Percentiles rank a stretch among this genome's conserved stretches.
phyloP scores from a whole-genome alignment of 2,113 vertebrate species.

The Cranoglanis bouderius region DNA sequence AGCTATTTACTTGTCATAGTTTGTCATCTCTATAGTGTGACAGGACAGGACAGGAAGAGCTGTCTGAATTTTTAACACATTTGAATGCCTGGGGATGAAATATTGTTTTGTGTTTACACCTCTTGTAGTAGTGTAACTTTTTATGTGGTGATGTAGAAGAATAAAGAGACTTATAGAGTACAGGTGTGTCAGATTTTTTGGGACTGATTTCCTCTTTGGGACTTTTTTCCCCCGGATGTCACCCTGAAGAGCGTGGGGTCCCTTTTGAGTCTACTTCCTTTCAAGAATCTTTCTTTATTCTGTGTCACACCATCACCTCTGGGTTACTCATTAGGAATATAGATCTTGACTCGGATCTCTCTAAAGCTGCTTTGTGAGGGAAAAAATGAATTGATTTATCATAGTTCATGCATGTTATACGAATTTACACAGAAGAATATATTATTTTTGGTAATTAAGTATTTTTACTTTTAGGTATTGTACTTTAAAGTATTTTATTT shows the following conservation, averaged over 20 bases:
- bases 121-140: conserved; percentile 43
- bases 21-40: conserved; percentile 25
- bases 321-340: neutral
- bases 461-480: too few species aligned
- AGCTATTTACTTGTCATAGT: conserved; percentile 32
- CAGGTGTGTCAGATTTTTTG: neutral
- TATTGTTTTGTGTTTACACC: conserved; percentile 47
- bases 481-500: too few species aligned
- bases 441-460: neutral
- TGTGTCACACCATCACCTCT: neutral
- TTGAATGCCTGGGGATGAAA: conserved; percentile 47
- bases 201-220: neutral
- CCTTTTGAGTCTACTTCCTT: neutral
- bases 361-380: neutral
- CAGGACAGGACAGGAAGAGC: conserved; percentile 42
- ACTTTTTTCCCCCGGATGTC: neutral
- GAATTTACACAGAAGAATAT: neutral
- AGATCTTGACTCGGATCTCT: neutral
- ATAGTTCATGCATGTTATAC: neutral
- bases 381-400: neutral
- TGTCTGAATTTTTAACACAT: conserved; percentile 36
- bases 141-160: conserved; percentile 39
- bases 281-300: neutral
- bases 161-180: neutral
- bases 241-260: neutral